Evolutionary conservation across 2,113 vertebrate genomes (phyloP).

Genomic region (Myodes glareolus): DNA sequence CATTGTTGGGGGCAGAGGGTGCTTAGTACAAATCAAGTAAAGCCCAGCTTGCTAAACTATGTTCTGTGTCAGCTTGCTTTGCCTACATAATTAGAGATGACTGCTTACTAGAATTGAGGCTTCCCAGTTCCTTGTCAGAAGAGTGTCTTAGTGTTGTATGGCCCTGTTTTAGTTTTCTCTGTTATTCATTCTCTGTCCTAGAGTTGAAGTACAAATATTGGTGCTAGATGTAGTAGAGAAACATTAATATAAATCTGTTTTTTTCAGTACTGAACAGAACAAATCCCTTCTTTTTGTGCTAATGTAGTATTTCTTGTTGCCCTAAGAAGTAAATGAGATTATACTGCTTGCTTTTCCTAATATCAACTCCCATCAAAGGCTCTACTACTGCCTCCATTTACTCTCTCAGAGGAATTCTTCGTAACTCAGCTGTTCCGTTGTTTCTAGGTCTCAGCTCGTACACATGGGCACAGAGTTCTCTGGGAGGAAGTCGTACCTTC

Average conservation of each 20-base stretch:
- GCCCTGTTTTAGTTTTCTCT: neutral
- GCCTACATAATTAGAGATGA: neutral
- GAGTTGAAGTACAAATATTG: neutral
- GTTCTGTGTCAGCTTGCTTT: neutral
- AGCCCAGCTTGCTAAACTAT: neutral
- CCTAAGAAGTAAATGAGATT: neutral
- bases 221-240: neutral
- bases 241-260: neutral
- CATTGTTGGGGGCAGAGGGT: neutral
- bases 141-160: neutral
- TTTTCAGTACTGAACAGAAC: neutral
- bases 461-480: slow-evolving; percentile 54
- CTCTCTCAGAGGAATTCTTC: neutral
- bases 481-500: slow-evolving; percentile 64
- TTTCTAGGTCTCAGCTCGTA: slow-evolving; percentile 64
- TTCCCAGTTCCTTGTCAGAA: neutral
- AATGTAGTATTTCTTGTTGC: neutral
- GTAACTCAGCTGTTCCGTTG: neutral
- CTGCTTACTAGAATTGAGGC: neutral
- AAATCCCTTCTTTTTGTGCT: neutral
- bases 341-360: neutral
- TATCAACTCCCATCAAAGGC: neutral
- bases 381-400: neutral
- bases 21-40: neutral
- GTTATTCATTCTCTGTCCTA: neutral